Conservation (phyloP, 2,113 vertebrate genomes). For the Lamprologus speciosus region DNA sequence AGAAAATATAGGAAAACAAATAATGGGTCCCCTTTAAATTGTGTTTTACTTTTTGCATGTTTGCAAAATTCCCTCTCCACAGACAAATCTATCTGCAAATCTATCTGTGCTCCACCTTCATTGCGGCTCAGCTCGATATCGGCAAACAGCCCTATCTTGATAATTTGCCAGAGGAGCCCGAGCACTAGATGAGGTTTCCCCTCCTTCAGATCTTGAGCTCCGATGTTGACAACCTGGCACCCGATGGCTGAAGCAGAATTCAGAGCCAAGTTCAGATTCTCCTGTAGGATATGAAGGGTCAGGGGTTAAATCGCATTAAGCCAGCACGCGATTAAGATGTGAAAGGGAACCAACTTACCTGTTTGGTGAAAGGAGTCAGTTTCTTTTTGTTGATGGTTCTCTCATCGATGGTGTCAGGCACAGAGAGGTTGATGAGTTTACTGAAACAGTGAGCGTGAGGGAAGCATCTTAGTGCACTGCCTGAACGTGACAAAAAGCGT, state of each 20-base stretch:
- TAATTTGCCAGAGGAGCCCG: slow-evolving; percentile 95
- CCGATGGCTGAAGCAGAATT: slow-evolving; percentile 97
- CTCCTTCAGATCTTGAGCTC: slow-evolving; percentile 89
- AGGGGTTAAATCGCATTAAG: neutral
- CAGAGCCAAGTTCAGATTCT: slow-evolving; percentile 94
- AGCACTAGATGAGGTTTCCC: slow-evolving; percentile 95
- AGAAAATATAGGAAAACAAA: neutral
- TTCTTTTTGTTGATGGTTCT: slow-evolving; percentile 97
- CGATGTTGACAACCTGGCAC: slow-evolving; percentile 97
- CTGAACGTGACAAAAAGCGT: neutral
- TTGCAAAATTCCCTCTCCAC: neutral
- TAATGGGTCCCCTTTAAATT: neutral
- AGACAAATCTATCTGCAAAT: neutral
- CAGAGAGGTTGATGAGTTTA: slow-evolving; percentile 98
- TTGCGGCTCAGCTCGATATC: slow-evolving; percentile 94
- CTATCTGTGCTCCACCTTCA: slow-evolving; percentile 73
- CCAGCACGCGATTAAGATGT: neutral
- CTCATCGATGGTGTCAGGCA: slow-evolving; percentile 95
- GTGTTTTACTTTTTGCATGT: neutral
- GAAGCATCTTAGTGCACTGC: neutral
- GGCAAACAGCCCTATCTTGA: slow-evolving; percentile 94
- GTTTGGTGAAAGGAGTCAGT: slow-evolving; percentile 88
- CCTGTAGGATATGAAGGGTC: slow-evolving; percentile 64
- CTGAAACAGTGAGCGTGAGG: slow-evolving; percentile 53
- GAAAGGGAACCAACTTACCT: slow-evolving; percentile 58